phyloP scores from a whole-genome alignment of 1,140 invertebrate genomes.

The Achroia grisella region DNA sequence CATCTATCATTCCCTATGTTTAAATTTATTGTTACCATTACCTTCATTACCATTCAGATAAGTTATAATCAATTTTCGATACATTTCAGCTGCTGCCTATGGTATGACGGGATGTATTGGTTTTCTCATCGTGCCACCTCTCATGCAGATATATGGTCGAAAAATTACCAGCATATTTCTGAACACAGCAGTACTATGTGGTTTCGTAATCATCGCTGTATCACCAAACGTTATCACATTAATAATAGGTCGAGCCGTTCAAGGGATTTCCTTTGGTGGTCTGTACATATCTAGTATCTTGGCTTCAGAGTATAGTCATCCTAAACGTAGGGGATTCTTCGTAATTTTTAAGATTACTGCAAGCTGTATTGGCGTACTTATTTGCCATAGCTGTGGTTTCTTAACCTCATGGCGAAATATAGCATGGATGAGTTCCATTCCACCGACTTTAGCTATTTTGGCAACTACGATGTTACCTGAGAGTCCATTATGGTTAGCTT shows the following conservation, averaged over 20 bases:
- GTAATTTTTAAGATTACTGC: conserved; percentile 6
- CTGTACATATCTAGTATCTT: conserved; percentile 8
- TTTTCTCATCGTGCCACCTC: conserved; percentile 3
- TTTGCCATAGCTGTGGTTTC: conserved; percentile 8
- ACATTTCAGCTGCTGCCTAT: conserved; percentile 6
- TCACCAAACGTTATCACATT: conserved; percentile 3
- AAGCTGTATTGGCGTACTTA: conserved; percentile 4
- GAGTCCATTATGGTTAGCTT: conserved; percentile 30
- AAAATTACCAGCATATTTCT: conserved; percentile 2
- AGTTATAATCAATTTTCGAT: too few relatives aligned
- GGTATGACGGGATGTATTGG: conserved; percentile 3
- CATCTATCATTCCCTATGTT: too few relatives aligned
- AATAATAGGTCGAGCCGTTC: conserved; percentile 3
- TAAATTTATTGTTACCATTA: too few relatives aligned
- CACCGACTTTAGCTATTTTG: conserved; percentile 6
- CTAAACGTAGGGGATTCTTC: conserved; percentile 9
- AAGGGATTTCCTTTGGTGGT: conserved; percentile 5
- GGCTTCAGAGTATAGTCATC: conserved; percentile 11
- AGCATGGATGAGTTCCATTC: conserved; percentile 6
- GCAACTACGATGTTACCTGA: conserved; percentile 17
- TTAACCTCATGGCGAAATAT: conserved; percentile 8
- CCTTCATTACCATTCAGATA: too few relatives aligned
- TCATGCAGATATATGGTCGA: conserved; percentile 8
- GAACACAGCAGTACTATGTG: conserved; percentile 1
- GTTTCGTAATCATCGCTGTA: conserved; percentile 6